A percentile compares a stretch with the other conserved stretches of the same genome.
These are phyloP conservation scores for Acipenser transmontanus DNA, from an alignment of 2,797 vertebrate genomes.

Conservation along the genomic window DNA sequence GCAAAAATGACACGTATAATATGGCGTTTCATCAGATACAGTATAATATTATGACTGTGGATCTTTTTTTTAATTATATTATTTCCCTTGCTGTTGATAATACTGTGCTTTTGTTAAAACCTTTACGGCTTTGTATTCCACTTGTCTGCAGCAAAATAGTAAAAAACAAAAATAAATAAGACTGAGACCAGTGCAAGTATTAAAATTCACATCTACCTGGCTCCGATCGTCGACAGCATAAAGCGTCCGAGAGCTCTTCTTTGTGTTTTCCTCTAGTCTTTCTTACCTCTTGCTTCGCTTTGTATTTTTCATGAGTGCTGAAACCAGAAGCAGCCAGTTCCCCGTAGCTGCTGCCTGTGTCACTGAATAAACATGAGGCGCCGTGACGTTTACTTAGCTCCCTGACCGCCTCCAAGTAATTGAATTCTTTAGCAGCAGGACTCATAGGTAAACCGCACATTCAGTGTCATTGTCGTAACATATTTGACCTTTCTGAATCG, in stretches of 20 bases:
- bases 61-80: slow-evolving; percentile 11
- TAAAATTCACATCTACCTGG: slow-evolving; percentile 51
- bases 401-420: too few relatives aligned
- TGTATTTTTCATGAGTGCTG: slow-evolving; percentile 56
- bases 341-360: slow-evolving; percentile 47
- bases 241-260: slow-evolving; percentile 39
- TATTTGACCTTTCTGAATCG: too few relatives aligned
- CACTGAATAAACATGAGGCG: slow-evolving; percentile 56
- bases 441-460: too few relatives aligned
- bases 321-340: slow-evolving; percentile 80
- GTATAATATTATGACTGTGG: slow-evolving; percentile 13
- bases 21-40: too few relatives aligned
- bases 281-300: slow-evolving; percentile 47
- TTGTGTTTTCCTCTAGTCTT: slow-evolving; percentile 43
- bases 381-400: slow-evolving; percentile 37
- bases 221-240: slow-evolving; percentile 58
- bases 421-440: too few relatives aligned
- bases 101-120: not conserved
- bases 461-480: too few relatives aligned
- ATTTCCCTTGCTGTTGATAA: too few relatives aligned
- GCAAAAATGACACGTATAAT: too few relatives aligned
- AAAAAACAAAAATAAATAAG: not conserved
- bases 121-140: slow-evolving; percentile 6
- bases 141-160: not conserved
- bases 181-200: not conserved